These are phyloP conservation scores for Ictalurus furcatus DNA, from an alignment of 2,113 vertebrate species.

Conservation along the genomic window DNA sequence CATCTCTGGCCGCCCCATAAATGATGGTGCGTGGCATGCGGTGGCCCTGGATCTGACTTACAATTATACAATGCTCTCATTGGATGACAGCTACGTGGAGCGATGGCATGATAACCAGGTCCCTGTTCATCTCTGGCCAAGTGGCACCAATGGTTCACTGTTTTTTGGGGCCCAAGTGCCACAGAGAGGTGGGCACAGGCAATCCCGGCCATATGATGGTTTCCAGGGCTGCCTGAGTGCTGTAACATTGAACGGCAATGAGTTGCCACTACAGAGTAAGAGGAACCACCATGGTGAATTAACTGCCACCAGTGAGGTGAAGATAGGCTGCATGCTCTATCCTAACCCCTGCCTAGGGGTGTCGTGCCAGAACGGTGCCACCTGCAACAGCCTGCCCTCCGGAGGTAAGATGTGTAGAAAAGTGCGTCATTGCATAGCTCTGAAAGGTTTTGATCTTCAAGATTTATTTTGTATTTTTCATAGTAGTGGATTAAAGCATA, in stretches of 20 bases:
- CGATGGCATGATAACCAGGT: conserved; percentile 78
- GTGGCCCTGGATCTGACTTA: conserved; percentile 91
- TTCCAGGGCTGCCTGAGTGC: conserved; percentile 94
- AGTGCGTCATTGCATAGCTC: not conserved
- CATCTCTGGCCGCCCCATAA: conserved; percentile 88
- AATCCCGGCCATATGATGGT: conserved; percentile 81
- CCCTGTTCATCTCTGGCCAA: conserved; percentile 85
- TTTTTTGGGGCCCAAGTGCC: conserved; percentile 89
- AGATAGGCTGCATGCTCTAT: conserved; percentile 89
- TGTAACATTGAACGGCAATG: conserved; percentile 83
- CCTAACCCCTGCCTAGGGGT: conserved; percentile 84
- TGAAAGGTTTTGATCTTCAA: not conserved
- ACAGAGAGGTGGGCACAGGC: conserved; percentile 63
- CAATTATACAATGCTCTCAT: conserved; percentile 88
- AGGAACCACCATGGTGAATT: conserved; percentile 90
- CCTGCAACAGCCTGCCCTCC: conserved; percentile 84
- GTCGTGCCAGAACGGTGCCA: conserved; percentile 89
- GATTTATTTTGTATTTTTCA: not conserved
- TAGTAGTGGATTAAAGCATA: not conserved
- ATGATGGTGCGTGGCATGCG: conserved; percentile 91
- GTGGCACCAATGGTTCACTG: conserved; percentile 81
- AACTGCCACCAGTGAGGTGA: conserved; percentile 86
- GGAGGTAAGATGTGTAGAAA: conserved; percentile 60
- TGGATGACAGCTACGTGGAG: conserved; percentile 95
- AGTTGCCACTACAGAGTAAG: conserved; percentile 91